These are phyloP conservation scores for Drosophila novamexicana DNA, from an alignment of 1,140 invertebrate genomes.

Conservation along the genomic window DNA sequence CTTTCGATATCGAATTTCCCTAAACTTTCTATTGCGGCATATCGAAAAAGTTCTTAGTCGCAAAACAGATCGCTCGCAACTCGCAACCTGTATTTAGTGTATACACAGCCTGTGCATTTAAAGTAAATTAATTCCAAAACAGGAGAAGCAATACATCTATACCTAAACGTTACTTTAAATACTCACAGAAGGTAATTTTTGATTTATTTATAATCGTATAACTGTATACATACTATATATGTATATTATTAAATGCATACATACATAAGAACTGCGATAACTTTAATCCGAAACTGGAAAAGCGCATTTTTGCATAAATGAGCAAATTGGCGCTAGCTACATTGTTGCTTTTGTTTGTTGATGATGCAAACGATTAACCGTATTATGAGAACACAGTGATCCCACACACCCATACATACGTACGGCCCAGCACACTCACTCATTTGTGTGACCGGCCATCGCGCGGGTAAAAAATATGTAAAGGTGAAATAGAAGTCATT, in stretches of 20 bases:
- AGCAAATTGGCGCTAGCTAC: background rate
- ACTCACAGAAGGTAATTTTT: constrained; percentile 62
- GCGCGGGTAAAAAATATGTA: constrained; percentile 60
- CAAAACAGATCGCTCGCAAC: constrained; percentile 42
- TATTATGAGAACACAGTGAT: constrained; percentile 47
- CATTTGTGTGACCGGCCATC: constrained; percentile 24
- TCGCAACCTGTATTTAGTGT: constrained; percentile 33
- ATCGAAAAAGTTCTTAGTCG: constrained; percentile 41
- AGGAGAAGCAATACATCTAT: constrained; percentile 53
- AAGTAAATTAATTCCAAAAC: constrained; percentile 69
- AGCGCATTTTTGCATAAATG: background rate
- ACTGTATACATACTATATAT: background rate
- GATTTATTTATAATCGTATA: background rate
- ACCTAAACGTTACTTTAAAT: constrained; percentile 27
- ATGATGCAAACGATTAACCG: constrained; percentile 69
- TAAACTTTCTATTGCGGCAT: background rate
- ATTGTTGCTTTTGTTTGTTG: constrained; percentile 24
- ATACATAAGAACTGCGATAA: background rate
- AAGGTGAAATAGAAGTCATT: constrained; percentile 82
- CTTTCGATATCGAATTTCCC: constrained; percentile 8
- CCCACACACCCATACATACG: constrained; percentile 13
- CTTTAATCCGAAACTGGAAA: constrained; percentile 5
- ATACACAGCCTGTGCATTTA: constrained; percentile 74
- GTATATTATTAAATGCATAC: background rate
- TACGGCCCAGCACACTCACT: background rate